phyloP scores from a whole-genome alignment of 2,888 invertebrate genomes.

The Seira sanloemensis region DNA sequence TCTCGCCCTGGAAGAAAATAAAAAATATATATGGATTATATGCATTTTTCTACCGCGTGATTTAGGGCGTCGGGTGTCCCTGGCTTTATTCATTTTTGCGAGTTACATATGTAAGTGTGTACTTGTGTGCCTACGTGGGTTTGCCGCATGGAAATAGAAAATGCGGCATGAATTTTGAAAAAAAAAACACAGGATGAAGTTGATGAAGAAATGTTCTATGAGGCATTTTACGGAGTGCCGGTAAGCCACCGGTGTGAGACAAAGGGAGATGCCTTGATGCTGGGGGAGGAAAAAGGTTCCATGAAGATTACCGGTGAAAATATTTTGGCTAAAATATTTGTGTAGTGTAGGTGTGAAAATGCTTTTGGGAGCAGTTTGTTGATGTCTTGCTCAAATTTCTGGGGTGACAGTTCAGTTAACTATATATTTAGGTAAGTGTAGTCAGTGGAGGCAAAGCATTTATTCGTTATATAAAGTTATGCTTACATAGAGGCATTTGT shows the following conservation, averaged over 20 bases:
- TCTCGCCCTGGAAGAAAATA: too few relatives aligned
- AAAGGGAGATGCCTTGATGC: not conserved
- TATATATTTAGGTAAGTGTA: too few relatives aligned
- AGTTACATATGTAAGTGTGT: not conserved
- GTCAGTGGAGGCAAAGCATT: too few relatives aligned
- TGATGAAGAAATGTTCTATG: not conserved
- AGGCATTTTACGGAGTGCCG: not conserved
- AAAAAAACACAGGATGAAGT: not conserved
- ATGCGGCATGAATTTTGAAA: not conserved
- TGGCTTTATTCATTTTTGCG: not conserved
- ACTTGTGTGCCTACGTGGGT: not conserved
- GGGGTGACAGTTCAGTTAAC: too few relatives aligned
- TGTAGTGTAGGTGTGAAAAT: not conserved
- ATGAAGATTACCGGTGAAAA: not conserved
- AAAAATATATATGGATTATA: too few relatives aligned
- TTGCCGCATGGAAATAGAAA: not conserved
- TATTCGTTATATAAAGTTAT: too few relatives aligned
- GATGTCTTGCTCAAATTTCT: too few relatives aligned
- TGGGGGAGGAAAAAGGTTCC: not conserved
- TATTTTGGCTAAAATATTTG: not conserved
- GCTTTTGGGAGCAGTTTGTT: not conserved
- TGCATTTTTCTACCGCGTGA: too few relatives aligned
- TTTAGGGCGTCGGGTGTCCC: not conserved
- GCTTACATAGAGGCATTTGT: too few relatives aligned
- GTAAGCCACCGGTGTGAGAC: not conserved